Conservation (phyloP, 2,888 invertebrate species). For the Caradrina clavipalpis region DNA sequence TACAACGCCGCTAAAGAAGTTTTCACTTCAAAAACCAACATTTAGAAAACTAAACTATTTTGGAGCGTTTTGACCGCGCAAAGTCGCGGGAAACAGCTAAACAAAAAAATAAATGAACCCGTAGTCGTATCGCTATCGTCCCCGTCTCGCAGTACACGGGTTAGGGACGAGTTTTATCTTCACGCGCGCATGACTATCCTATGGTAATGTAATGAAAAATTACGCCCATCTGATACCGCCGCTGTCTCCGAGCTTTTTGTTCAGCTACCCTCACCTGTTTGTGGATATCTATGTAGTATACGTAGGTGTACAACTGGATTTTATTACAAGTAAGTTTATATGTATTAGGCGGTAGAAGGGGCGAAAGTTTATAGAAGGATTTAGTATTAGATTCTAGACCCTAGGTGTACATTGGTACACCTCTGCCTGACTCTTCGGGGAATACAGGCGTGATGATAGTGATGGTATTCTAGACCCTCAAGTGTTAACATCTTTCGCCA, state of each 20-base stretch:
- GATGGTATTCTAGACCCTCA: too few relatives aligned
- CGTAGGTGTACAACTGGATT: not conserved
- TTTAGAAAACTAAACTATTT: too few relatives aligned
- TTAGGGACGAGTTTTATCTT: conserved; percentile 85
- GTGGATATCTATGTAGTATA: conserved; percentile 4
- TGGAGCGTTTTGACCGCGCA: not conserved
- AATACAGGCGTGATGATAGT: too few relatives aligned
- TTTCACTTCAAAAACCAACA: too few relatives aligned
- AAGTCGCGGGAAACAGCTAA: not conserved
- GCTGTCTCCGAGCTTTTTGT: conserved; percentile 76
- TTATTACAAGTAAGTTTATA: too few relatives aligned
- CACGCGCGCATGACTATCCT: conserved; percentile 87
- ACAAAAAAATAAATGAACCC: conserved; percentile 6
- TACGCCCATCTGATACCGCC: conserved; percentile 86
- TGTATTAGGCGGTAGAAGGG: too few relatives aligned
- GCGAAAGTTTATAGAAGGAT: too few relatives aligned
- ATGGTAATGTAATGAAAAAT: conserved; percentile 91
- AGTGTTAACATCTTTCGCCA: too few relatives aligned
- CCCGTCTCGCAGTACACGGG: conserved; percentile 77
- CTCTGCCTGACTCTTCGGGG: too few relatives aligned
- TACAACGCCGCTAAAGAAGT: too few relatives aligned
- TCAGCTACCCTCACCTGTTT: conserved; percentile 52
- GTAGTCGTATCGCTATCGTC: conserved; percentile 51
- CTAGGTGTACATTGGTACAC: too few relatives aligned
- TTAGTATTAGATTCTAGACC: too few relatives aligned